These are phyloP conservation scores for Oncorhynchus nerka DNA, from an alignment of 2,113 vertebrate genomes.

Conservation along the genomic window DNA sequence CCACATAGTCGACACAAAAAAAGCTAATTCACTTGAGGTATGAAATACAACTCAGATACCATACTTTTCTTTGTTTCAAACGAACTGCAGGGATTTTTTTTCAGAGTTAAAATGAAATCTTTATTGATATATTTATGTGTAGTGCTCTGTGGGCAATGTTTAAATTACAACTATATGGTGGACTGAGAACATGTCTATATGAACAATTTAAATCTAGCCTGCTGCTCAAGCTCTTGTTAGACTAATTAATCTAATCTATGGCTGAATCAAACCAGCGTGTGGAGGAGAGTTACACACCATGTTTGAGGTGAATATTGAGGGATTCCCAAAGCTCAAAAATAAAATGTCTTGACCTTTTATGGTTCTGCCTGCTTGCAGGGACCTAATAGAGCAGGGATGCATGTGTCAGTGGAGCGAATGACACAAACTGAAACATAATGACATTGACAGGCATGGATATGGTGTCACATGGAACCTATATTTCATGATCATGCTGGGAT, in stretches of 20 bases:
- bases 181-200: not conserved
- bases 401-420: not conserved
- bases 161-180: not conserved
- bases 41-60: not conserved
- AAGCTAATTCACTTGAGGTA: not conserved
- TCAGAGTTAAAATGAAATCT: slow-evolving; percentile 21
- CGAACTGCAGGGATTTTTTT: slow-evolving; percentile 12
- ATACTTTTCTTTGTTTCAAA: not conserved
- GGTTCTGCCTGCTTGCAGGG: not conserved
- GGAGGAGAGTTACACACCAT: slow-evolving; percentile 12
- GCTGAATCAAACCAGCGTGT: slow-evolving; percentile 24
- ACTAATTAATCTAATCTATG: slow-evolving; percentile 47
- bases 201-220: not conserved
- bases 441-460: slow-evolving; percentile 59
- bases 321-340: slow-evolving; percentile 50
- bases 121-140: not conserved
- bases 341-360: slow-evolving; percentile 47
- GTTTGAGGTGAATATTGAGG: slow-evolving; percentile 52
- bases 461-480: slow-evolving; percentile 35
- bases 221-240: slow-evolving; percentile 39
- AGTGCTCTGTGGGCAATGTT: no score
- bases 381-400: not conserved
- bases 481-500: slow-evolving; percentile 11
- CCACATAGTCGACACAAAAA: not conserved
- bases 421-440: slow-evolving; percentile 39